Base-by-base conservation (phyloP, 1,140 invertebrate genomes). In the Lordiphosa clarofinis region DNA sequence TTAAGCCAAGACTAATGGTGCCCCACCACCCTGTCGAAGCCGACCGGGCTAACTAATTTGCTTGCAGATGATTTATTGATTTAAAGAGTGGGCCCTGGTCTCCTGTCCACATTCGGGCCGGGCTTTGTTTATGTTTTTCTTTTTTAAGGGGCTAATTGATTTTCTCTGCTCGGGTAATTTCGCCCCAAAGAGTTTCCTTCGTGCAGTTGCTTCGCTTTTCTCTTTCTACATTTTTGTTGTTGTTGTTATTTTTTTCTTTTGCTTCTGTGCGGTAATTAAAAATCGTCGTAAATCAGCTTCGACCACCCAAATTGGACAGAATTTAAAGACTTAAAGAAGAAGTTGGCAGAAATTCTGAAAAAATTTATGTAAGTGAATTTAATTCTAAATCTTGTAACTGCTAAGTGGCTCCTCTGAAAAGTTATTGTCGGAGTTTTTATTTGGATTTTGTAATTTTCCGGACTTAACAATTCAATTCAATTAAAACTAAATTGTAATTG, bases 21-120 rank as follows among this genome's bases (percentile, higher is more conserved):
- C 43, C 43, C 37, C 52, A 5, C 4, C 28, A 21, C 36, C 33
- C 48, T 36, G 35, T 28, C 44, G 1, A 15, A 15, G 38, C 36
- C 44, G 38, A 15, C 15, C 46, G 15, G 28, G 24, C 43, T 54
- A 82, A 76, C 78, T 84, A 84, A 84, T 84, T 84, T 84, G 73
- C 78, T 84, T 84, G 78, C 78, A 84, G 78, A 84, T 84, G 78
- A 84, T 84, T 84, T 84, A 84, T 84, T 84, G 78, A 84, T 84
- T 84, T 84, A 78, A 70, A 73, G 58, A 72, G 54, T 52, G 37
- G n/a, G n/a, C 31, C 40, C 28, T 21, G 5, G 6, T 12, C 36
- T 31, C 35, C 46, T 42, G 13, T 10, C 24, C 28, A 24, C 7
- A 21, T 31, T 40, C 9, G 31, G 42, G 35, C 33, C 47, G 8